These are phyloP conservation scores for Synergus gifuensis DNA, from an alignment of 2,888 invertebrate species.

Conservation along the genomic window DNA sequence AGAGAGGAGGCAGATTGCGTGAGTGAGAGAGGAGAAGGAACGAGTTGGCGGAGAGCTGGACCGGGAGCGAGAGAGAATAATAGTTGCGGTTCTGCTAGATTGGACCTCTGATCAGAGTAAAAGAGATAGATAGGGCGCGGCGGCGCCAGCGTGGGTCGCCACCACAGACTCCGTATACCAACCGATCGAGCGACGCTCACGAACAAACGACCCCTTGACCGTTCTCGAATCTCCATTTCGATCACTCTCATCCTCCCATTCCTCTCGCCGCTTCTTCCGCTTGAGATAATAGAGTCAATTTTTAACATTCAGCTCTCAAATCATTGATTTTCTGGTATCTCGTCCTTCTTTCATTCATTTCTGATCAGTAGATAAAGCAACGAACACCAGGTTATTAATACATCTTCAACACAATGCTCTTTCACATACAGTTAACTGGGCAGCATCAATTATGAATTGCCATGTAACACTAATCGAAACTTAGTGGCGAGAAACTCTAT, in stretches of 20 bases:
- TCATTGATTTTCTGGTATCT: constrained; percentile 12
- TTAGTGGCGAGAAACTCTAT: neutral
- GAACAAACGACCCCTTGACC: constrained; percentile 64
- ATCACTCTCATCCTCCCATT: constrained; percentile 38
- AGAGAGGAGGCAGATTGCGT: constrained; percentile 55
- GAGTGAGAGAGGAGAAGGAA: constrained; percentile 45
- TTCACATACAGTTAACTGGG: too few species aligned
- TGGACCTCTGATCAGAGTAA: constrained; percentile 46
- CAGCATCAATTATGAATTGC: too few species aligned
- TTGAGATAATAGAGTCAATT: constrained; percentile 19
- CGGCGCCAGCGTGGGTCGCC: constrained; percentile 76
- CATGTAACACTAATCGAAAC: neutral
- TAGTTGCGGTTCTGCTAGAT: constrained; percentile 44
- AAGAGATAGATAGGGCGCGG: constrained; percentile 61
- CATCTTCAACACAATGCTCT: neutral
- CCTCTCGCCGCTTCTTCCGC: constrained; percentile 35
- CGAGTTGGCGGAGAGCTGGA: constrained; percentile 54
- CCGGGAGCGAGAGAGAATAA: constrained; percentile 46
- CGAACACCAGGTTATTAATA: neutral
- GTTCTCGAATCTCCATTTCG: constrained; percentile 48
- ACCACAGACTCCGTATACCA: constrained; percentile 59
- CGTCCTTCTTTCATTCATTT: neutral
- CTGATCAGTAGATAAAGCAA: neutral
- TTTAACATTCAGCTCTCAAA: constrained; percentile 4
- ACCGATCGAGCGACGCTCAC: constrained; percentile 54